Percentiles rank a stretch among this genome's conserved stretches.
Evolutionary conservation across 2,797 vertebrate genomes (phyloP).

Genomic region (Dendrocincla tyrannina): DNA sequence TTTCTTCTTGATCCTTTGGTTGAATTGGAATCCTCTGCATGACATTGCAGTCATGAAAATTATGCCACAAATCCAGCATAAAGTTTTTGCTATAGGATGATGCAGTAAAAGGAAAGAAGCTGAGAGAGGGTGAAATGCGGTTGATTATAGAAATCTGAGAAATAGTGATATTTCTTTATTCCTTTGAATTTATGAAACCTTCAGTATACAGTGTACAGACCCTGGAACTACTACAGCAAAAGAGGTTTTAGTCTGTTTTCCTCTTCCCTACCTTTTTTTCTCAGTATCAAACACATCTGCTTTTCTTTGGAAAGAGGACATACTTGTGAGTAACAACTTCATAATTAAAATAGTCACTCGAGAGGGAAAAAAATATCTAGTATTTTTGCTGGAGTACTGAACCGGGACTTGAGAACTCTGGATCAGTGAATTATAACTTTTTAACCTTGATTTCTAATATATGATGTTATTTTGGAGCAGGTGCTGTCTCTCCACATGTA

Average conservation of each 20-base stretch:
- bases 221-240: neutral
- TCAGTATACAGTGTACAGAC: neutral
- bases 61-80: neutral
- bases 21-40: neutral
- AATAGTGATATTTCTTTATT: neutral
- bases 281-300: neutral
- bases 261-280: rapidly evolving
- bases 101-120: neutral
- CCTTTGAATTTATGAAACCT: neutral
- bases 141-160: neutral
- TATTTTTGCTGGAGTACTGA: neutral
- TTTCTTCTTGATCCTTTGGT: neutral
- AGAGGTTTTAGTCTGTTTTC: neutral
- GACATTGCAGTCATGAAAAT: neutral
- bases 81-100: neutral
- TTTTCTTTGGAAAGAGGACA: neutral
- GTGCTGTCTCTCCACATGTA: neutral
- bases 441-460: neutral
- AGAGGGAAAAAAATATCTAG: neutral
- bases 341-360: neutral
- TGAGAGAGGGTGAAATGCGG: neutral
- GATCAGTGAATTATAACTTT: neutral
- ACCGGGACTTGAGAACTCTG: neutral
- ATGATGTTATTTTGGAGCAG: neutral
- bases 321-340: neutral